Percentiles rank a stretch among this genome's conserved stretches.
Conservation (phyloP, 53 echinoderm and acorn worm genomes). For the Echinometra lucunter region DNA sequence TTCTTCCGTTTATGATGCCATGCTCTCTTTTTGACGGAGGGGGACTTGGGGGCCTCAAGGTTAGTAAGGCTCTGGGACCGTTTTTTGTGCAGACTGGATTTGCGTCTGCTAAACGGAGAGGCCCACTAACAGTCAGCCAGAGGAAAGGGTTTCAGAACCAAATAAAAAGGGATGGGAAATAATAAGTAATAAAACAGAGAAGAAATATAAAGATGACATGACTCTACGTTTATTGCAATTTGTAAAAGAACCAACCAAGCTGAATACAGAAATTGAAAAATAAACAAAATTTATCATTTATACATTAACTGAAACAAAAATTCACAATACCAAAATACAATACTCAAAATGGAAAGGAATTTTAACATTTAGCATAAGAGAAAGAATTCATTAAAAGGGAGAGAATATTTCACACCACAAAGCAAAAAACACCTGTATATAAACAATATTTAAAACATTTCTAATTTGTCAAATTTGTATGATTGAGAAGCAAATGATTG, state of each 20-base stretch:
- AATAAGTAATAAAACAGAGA: conserved; percentile 23
- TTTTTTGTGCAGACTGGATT: conserved; percentile 63
- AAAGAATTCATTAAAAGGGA: too few relatives aligned
- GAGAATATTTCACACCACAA: too few relatives aligned
- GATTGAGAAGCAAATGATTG: neutral
- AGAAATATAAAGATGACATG: neutral
- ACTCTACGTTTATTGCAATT: neutral
- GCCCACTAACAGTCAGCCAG: conserved; percentile 37
- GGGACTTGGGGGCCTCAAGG: conserved; percentile 55
- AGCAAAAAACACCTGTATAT: neutral
- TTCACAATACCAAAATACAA: neutral
- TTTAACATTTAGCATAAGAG: neutral
- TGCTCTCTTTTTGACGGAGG: conserved; percentile 36
- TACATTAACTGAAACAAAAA: neutral
- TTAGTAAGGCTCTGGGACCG: conserved; percentile 63
- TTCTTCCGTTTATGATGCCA: conserved; percentile 67
- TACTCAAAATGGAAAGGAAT: neutral
- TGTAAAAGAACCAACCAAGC: neutral
- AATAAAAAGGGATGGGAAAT: neutral
- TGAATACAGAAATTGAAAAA: neutral
- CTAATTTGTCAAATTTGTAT: neutral
- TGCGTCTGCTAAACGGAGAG: conserved; percentile 63
- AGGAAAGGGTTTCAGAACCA: conserved; percentile 8
- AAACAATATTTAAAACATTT: neutral
- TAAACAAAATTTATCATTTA: neutral